These are phyloP conservation scores for Oncopeltus fasciatus DNA, from an alignment of 1,140 invertebrate species.

Conservation along the genomic window DNA sequence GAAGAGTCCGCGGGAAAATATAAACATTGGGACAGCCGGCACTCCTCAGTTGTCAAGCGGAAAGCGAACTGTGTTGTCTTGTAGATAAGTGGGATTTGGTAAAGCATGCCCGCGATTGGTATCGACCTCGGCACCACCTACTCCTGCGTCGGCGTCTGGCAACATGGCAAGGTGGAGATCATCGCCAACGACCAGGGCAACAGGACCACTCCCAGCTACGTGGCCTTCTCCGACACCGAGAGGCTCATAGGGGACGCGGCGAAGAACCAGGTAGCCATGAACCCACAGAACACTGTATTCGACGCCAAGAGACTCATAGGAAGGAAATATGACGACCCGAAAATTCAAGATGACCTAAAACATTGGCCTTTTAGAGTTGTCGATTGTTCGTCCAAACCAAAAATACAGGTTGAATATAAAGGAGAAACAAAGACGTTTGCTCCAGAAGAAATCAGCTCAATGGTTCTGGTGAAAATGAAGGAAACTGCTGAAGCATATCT, in stretches of 20 bases:
- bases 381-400: constrained; percentile 53
- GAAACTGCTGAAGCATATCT: constrained; percentile 40
- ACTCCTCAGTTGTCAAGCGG: no score
- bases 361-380: constrained; percentile 67
- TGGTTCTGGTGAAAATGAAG: constrained; percentile 47
- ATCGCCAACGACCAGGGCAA: constrained; percentile 92
- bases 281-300: constrained; percentile 70
- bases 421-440: constrained; percentile 57
- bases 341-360: constrained; percentile 60
- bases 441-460: constrained; percentile 76
- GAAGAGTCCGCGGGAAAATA: neutral
- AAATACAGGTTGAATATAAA: constrained; percentile 62
- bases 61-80: no score
- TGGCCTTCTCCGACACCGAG: constrained; percentile 73
- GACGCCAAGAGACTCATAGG: constrained; percentile 72
- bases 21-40: no score
- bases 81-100: neutral
- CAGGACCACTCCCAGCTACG: constrained; percentile 79
- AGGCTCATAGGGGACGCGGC: constrained; percentile 56
- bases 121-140: constrained; percentile 69
- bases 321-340: constrained; percentile 54
- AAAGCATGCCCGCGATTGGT: constrained; percentile 54
- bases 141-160: constrained; percentile 67
- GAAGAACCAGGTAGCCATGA: constrained; percentile 63
- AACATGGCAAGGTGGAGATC: constrained; percentile 79